Percentiles rank a stretch among this genome's conserved stretches.
Conservation (phyloP, 2,888 invertebrate species). For the Coelinius sp. region DNA sequence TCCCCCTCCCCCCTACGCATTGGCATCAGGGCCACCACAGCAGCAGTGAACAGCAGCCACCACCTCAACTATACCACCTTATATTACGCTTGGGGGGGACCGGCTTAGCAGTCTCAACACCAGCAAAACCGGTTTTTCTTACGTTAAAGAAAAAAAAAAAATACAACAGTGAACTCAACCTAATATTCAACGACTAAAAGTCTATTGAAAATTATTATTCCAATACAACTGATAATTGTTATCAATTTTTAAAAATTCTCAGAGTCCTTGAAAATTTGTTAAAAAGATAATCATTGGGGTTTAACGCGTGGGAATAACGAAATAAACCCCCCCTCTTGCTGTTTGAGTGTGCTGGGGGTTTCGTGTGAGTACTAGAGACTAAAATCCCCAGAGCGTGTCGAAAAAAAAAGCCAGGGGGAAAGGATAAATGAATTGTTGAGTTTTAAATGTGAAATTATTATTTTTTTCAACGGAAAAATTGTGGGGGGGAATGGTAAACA, state of each 20-base stretch:
- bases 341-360: conserved; percentile 1
- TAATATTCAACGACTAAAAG: conserved; percentile 37
- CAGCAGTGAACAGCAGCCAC: conserved; percentile 25
- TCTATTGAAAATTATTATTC: neutral
- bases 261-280: conserved; percentile 47
- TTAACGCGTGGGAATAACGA: conserved; percentile 33
- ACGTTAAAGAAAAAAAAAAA: conserved; percentile 37
- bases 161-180: conserved; percentile 46
- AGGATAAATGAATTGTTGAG: neutral
- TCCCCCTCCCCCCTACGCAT: neutral
- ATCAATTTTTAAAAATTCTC: neutral
- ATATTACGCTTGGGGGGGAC: conserved; percentile 40
- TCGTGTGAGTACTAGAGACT: conserved; percentile 30
- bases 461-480: too few relatives aligned
- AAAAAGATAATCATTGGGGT: neutral
- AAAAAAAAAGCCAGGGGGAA: neutral
- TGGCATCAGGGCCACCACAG: conserved; percentile 16
- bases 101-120: conserved; percentile 44
- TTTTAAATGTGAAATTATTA: neutral
- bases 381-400: conserved; percentile 36
- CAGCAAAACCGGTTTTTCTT: conserved; percentile 48
- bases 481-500: too few relatives aligned
- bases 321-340: conserved; percentile 31
- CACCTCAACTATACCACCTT: conserved; percentile 32
- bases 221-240: neutral